Base-by-base conservation (phyloP, 2,888 invertebrate species). In the Sphaerophoria rueppellii region DNA sequence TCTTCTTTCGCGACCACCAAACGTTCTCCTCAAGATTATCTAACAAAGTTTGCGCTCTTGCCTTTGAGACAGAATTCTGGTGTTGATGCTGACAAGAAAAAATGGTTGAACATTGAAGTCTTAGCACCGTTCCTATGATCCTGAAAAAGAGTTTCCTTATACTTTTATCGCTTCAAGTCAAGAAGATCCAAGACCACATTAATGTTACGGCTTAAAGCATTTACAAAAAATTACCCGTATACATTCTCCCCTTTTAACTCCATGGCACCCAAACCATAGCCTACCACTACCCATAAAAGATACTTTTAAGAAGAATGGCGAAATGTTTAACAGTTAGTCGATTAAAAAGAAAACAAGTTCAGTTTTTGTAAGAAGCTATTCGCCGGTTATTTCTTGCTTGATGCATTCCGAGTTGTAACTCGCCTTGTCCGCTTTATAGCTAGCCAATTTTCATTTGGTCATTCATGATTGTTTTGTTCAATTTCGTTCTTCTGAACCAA, bases 301-400 rank as follows among this genome's bases (percentile, higher is more conserved):
- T 40, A 34, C 43, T 37, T 52, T 69, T 58, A 6, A 35, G 57
- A 73, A 69, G 60, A 75, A 73, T 77, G 54, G 71, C 67, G 61
- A 75, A 75, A 63, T 69, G 52, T 37, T 73, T 72, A 77, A 86
- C 86, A 83, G 86, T 86, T 86, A 86, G 78, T 35, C 76, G 83
- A 86, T 83, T 86, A 86, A 80, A 86, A 83, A 60, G 55, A 83
- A 86, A 86, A 80, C 86, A 83, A 86, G 86, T 86, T 77, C 83
- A 73, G 70, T 55, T 79, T 77, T 72, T 69, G 65, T 57, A 6
- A 50, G 16, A 6, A 60, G 43, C 50, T 11, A 37, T 65, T 48
- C 50, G 65, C 50, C 34, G 67, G 52, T 72, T 72, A 46, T 71
- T 72, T 46, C 37, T 34, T 11, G 24, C 24, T 24, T 24, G 24